Conservation (phyloP, 1,140 invertebrate genomes). For the Heliconius hewitsoni region DNA sequence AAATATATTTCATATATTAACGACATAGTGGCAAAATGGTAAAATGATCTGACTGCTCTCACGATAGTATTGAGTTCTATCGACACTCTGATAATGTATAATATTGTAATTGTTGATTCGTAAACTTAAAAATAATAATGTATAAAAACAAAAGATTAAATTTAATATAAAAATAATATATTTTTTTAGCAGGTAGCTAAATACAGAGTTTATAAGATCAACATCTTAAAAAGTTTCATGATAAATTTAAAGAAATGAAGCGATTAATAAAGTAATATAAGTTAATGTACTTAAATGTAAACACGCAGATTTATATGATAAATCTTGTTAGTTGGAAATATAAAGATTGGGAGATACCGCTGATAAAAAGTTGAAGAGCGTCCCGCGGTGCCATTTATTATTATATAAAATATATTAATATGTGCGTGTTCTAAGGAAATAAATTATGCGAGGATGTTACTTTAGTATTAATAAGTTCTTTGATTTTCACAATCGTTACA, state of each 20-base stretch:
- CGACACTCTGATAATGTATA: no score
- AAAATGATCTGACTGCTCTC: no score
- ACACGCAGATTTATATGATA: conserved; percentile 35
- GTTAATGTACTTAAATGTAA: conserved; percentile 36
- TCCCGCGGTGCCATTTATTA: conserved; percentile 42
- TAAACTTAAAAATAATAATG: no score
- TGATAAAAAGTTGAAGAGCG: conserved; percentile 40
- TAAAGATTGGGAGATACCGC: conserved; percentile 39
- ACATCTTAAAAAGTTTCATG: not conserved
- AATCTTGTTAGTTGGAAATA: conserved; percentile 37
- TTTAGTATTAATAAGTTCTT: not conserved
- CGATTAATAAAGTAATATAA: conserved; percentile 34
- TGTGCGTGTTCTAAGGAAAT: conserved; percentile 2
- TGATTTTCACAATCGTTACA: no score
- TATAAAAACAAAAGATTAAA: no score
- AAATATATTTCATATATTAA: no score
- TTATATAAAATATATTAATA: conserved; percentile 34
- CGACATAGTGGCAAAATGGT: no score
- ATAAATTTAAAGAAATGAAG: conserved; percentile 17
- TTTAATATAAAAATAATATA: no score
- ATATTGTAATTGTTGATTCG: no score
- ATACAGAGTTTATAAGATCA: not conserved
- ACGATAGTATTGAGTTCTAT: no score
- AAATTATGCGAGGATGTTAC: not conserved
- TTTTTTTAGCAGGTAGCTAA: no score